Conservation (phyloP, 2,797 vertebrate species). For the Florisuga fusca region DNA sequence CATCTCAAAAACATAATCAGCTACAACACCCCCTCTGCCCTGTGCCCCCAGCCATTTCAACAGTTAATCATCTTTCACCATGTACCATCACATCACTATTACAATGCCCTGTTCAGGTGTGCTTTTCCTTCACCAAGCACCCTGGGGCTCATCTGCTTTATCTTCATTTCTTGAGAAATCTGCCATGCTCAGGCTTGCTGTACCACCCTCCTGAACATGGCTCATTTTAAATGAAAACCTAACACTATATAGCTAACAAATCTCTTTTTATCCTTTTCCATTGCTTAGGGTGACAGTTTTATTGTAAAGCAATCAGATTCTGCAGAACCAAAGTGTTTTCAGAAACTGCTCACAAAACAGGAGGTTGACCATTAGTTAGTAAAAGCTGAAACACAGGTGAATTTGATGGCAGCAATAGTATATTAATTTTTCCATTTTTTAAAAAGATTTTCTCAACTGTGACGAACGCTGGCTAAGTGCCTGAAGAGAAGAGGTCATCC, state of each 20-base stretch:
- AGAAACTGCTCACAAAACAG: not conserved
- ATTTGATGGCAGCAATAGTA: not conserved
- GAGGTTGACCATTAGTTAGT: not conserved
- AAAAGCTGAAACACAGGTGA: constrained; percentile 3
- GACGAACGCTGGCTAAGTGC: not conserved
- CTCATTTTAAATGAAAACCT: not conserved
- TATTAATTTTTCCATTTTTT: not conserved
- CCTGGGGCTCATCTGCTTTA: not conserved
- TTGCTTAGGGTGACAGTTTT: not conserved
- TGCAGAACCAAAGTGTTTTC: not conserved
- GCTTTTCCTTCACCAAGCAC: not conserved
- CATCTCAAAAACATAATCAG: not conserved
- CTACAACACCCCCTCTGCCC: not conserved
- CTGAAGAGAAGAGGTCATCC: not conserved
- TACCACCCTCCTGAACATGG: not conserved
- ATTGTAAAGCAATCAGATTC: not conserved
- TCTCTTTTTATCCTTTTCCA: not conserved
- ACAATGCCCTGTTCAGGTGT: not conserved
- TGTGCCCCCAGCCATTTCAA: not conserved
- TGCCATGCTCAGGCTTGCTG: not conserved
- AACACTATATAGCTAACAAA: not conserved
- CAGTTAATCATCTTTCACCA: not conserved
- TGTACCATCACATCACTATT: not conserved
- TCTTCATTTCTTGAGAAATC: not conserved
- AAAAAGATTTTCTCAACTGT: not conserved